Evolutionary conservation across 2,888 invertebrate genomes (phyloP), one percentile per base, ranked within the genome.

Genomic region (Anthrax anthrax): DNA sequence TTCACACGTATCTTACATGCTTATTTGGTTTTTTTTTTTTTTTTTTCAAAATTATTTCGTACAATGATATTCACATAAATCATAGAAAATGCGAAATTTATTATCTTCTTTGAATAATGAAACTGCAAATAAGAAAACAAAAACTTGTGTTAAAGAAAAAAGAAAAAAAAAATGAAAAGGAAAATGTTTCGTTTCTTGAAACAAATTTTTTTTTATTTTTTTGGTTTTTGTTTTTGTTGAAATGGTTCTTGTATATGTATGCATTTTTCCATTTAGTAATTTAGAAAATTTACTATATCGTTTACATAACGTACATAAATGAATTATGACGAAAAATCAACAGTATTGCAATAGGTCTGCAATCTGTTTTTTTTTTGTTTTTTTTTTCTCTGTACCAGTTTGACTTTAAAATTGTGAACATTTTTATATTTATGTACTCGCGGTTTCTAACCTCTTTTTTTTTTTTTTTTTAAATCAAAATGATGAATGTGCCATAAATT

Each of bases 401-500:
- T 23, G 8, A 23, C 8, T 23, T 23, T 23, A 4, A 23, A 23
- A 23, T 23, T 12, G 29, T 32, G 12, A 32, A 32, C 29, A 42
- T 23, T 39, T 44, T 36, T 34, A 40, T 40, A 32, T 45, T 45
- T 45, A 19, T 36, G 19, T 45, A 39, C 40, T 41, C 41, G 46
- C 18, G 46, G 46, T 56, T 54, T 55, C 51, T 46, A 53, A 54
- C 51, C 54, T 44, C 50, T 41, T 43, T 43, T 37, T 39, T 37
- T 38, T 23, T 6, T 23, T 23, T 23, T 6, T 23, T 47, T 47
- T 52, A 52, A 55, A 52, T 49, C 45, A 54, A 56, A 54, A 57
- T 64, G 63, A 64, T 63, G 59, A 59, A 64, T 60, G 60, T 52
- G 59, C 63, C 56, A 63, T 64, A 64, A 64, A 64, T 63, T 61